Evolutionary conservation across 2,113 vertebrate genomes (phyloP).

Genomic region (Misgurnus mizolepis): DNA sequence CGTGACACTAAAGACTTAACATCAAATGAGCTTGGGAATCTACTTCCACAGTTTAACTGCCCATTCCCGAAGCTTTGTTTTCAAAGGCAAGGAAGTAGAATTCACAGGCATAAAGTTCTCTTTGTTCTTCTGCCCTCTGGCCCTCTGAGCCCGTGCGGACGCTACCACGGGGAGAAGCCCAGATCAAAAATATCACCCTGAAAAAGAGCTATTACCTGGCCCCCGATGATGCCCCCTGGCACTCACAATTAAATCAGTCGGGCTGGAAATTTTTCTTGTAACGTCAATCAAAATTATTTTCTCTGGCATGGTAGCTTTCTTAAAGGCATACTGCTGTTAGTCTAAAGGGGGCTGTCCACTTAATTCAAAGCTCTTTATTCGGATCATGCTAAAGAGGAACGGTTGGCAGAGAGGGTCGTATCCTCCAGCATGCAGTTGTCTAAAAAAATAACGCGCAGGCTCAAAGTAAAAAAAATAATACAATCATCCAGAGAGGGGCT

Average conservation of each 20-base stretch:
- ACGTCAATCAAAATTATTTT: slow-evolving; percentile 95
- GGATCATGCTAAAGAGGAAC: slow-evolving; percentile 73
- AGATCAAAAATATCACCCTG: slow-evolving; percentile 80
- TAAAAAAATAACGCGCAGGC: slow-evolving; percentile 69
- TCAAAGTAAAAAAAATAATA: slow-evolving; percentile 51
- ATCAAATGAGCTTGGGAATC: slow-evolving; percentile 96
- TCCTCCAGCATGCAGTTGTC: slow-evolving; percentile 75
- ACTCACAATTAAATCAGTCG: slow-evolving; percentile 88
- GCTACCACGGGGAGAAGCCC: slow-evolving; percentile 82
- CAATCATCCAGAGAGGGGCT: slow-evolving; percentile 63
- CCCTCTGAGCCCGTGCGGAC: slow-evolving; percentile 86
- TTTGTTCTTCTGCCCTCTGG: slow-evolving; percentile 96
- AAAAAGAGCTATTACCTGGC: slow-evolving; percentile 82
- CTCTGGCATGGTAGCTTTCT: slow-evolving; percentile 79
- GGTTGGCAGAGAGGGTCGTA: slow-evolving; percentile 68
- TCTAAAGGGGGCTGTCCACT: slow-evolving; percentile 76
- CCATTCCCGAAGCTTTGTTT: slow-evolving; percentile 87
- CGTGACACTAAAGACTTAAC: slow-evolving; percentile 95
- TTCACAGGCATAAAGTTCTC: slow-evolving; percentile 84
- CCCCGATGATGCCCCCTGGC: slow-evolving; percentile 91
- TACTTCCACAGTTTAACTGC: slow-evolving; percentile 92
- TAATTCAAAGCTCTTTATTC: slow-evolving; percentile 82
- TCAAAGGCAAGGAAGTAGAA: slow-evolving; percentile 87
- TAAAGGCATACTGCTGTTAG: slow-evolving; percentile 76
- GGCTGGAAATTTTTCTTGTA: slow-evolving; percentile 78